Percentiles rank a stretch among this genome's conserved stretches.
phyloP scores from a whole-genome alignment of 1,140 invertebrate genomes.

The Cepaea nemoralis region DNA sequence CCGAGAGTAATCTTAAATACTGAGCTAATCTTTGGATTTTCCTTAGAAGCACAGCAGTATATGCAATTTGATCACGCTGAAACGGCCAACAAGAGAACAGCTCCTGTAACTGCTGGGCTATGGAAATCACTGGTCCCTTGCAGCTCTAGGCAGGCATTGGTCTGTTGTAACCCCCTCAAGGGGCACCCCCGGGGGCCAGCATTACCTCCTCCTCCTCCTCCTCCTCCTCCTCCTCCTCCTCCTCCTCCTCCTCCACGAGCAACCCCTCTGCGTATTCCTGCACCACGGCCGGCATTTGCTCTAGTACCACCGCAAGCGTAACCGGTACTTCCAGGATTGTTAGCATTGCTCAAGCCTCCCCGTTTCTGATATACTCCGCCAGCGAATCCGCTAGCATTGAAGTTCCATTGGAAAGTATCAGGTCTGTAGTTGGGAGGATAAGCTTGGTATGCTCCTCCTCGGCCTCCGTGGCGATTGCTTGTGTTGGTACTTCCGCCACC shows the following conservation, averaged over 20 bases:
- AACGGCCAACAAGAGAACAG: neutral
- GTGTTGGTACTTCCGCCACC: slow-evolving; percentile 42
- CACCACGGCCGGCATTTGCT: slow-evolving; percentile 17
- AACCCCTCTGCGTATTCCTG: slow-evolving; percentile 38
- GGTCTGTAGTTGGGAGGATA: slow-evolving; percentile 51
- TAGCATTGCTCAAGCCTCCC: slow-evolving; percentile 37
- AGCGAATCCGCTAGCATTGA: slow-evolving; percentile 47
- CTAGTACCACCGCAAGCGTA: slow-evolving; percentile 43
- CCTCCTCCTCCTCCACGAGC: slow-evolving; percentile 16
- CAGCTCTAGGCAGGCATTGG: slow-evolving; percentile 20
- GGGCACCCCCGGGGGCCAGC: neutral
- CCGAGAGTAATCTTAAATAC: neutral
- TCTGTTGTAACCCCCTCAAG: slow-evolving; percentile 17
- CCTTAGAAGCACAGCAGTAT: neutral
- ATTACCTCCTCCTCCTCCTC: too few relatives aligned
- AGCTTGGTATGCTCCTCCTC: slow-evolving; percentile 49
- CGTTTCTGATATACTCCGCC: slow-evolving; percentile 50
- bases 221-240: too few relatives aligned
- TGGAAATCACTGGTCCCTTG: neutral
- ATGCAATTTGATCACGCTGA: neutral
- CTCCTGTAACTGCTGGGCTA: neutral
- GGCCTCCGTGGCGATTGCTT: slow-evolving; percentile 48
- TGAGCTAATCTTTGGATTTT: neutral
- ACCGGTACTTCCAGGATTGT: slow-evolving; percentile 34
- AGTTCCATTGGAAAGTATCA: slow-evolving; percentile 56